Base-by-base conservation (phyloP, 2,797 vertebrate species). In the Petrocephalus sullivani region DNA sequence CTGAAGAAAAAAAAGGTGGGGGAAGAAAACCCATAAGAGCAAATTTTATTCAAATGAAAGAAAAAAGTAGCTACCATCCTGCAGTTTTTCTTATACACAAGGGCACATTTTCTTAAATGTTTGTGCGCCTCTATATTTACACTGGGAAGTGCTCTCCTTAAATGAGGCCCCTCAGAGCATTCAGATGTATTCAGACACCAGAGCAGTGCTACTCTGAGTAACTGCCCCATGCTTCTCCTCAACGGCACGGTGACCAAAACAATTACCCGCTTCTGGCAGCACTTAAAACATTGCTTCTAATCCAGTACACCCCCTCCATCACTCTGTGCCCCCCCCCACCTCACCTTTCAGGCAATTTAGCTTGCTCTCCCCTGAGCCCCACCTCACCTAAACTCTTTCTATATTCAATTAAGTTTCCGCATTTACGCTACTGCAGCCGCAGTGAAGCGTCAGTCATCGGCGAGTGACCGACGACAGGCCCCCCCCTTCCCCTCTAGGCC, bases 201-300 rank as follows among this genome's bases (percentile, higher is more conserved):
- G 81, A 41, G 16, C 33, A 23, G n/a, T 21, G 7, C 23, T 81
- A 23, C 5, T 58, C 53, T 87, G 46, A 53, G 14, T 37, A 87
- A 78, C 67, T 56, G 37, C 57, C 16, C 28, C 16, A n/a, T 56
- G 28, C 71, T 49, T 81, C 21, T 71, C 33, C n/a, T 71, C 67
- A 5, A 87, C 9, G 54, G 67, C 71, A 81, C 14, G 7, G 51
- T 21, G 67, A 82, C 71, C 56, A 37, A 37, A 16, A 41, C 67
- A 87, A 81, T 87, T 81, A 87, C 54, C 23, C 67, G 87, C 87
- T 57, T 75, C 67, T 87, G 51, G 46, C 49, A 56, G 54, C 56
- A 10, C 49, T 87, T 58, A 87, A 60, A 78, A 87, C 37, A 87
- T 37, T 46, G 54, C 53, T 92, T 91, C 64, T 91, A 78, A 88